These are phyloP conservation scores for Anniella stebbinsi DNA, from an alignment of 2,797 vertebrate genomes.

Conservation along the genomic window DNA sequence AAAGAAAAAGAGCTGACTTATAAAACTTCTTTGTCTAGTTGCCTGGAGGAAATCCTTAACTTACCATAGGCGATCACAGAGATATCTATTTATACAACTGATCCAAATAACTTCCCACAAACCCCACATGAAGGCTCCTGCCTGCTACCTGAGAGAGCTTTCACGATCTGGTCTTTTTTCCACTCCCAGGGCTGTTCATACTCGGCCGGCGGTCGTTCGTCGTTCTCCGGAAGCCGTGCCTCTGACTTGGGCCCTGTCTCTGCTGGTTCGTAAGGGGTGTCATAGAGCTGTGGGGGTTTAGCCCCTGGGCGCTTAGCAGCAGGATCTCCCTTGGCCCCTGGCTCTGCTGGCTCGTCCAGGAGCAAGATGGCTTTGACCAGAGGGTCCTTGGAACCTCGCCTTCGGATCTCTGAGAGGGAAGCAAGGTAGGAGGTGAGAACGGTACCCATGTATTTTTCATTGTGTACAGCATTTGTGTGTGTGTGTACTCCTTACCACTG, in stretches of 20 bases:
- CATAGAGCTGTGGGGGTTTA: conserved; percentile 25
- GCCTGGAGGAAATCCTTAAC: background rate
- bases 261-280: conserved; percentile 22
- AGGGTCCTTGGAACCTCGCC: conserved; percentile 93
- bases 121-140: conserved; percentile 40
- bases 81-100: background rate
- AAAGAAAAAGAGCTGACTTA: background rate
- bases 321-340: background rate
- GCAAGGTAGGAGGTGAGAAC: accelerated
- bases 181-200: conserved; percentile 98
- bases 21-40: background rate
- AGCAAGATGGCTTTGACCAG: conserved; percentile 90
- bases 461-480: background rate
- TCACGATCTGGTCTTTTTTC: conserved; percentile 95
- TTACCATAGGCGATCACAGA: background rate
- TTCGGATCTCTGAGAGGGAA: conserved; percentile 86
- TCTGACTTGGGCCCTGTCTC: conserved; percentile 70
- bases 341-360: conserved; percentile 77
- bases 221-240: conserved; percentile 87
- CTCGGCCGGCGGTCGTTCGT: conserved; percentile 88
- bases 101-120: background rate
- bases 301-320: background rate
- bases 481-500: background rate
- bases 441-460: background rate
- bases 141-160: conserved; percentile 89